Percentiles rank a stretch among this genome's conserved stretches.
Conservation (phyloP, 2,888 invertebrate species). For the Microctonus brassicae region DNA sequence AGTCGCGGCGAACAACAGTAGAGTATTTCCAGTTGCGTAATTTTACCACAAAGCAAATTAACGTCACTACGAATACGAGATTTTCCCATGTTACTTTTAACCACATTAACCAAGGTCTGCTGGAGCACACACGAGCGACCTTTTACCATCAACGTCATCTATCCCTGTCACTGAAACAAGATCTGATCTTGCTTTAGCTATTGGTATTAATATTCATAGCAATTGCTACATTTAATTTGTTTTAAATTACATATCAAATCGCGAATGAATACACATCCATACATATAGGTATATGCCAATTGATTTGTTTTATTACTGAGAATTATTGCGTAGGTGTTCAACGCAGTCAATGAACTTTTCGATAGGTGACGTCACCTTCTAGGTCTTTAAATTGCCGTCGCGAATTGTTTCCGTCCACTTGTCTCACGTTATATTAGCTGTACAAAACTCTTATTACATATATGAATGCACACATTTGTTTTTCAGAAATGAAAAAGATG, state of each 20-base stretch:
- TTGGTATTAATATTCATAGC: neutral
- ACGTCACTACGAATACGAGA: slow-evolving; percentile 2
- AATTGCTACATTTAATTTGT: neutral
- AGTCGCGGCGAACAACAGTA: neutral
- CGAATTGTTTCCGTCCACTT: neutral
- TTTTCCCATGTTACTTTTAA: slow-evolving; percentile 22
- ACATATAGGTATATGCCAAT: neutral
- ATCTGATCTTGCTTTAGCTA: neutral
- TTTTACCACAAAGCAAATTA: slow-evolving; percentile 3
- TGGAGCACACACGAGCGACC: neutral
- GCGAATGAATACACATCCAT: neutral
- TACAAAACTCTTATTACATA: neutral
- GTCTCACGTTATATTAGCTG: neutral
- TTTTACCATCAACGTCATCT: slow-evolving; percentile 10
- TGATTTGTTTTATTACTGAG: slow-evolving; percentile 15
- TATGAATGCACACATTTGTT: slow-evolving; percentile 9
- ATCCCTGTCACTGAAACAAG: neutral
- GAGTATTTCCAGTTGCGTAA: slow-evolving; percentile 1
- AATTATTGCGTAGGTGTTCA: neutral
- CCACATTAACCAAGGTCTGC: slow-evolving; percentile 31
- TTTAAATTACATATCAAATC: neutral
- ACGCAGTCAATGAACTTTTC: slow-evolving; percentile 20
- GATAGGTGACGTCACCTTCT: slow-evolving; percentile 10
- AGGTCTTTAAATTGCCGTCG: neutral
- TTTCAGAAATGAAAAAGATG: slow-evolving; percentile 62